A percentile compares a stretch with the other conserved stretches of the same genome.
Evolutionary conservation across 1,140 invertebrate species (phyloP).

Genomic region (Coelopa frigida): DNA sequence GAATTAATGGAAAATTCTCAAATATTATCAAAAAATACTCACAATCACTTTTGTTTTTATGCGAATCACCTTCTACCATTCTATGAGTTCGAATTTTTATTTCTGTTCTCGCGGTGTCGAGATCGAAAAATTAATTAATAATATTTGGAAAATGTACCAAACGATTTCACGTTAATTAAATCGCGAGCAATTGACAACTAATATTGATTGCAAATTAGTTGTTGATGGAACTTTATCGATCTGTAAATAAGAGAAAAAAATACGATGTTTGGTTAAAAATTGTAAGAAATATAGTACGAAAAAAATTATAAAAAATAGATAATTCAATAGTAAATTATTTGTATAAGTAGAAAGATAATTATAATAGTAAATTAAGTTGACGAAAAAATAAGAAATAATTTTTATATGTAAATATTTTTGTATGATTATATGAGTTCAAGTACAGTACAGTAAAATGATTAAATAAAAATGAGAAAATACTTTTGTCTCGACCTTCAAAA

Average conservation of each 20-base stretch:
- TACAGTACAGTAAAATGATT: too few relatives aligned
- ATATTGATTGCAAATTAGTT: background rate
- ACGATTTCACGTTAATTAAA: too few relatives aligned
- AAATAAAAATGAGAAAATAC: too few relatives aligned
- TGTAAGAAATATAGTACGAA: constrained; percentile 1
- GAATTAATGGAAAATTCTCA: too few relatives aligned
- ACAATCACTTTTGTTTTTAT: constrained; percentile 65
- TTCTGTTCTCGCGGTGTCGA: constrained; percentile 19
- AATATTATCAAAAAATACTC: too few relatives aligned
- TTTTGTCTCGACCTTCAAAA: too few relatives aligned
- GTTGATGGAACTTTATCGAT: constrained; percentile 8
- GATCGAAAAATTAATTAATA: constrained; percentile 9
- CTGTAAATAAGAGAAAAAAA: constrained; percentile 5
- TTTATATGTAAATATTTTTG: too few relatives aligned
- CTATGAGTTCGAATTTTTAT: constrained; percentile 54
- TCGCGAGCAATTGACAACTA: constrained; percentile 6
- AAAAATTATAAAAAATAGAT: constrained; percentile 1
- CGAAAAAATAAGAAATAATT: too few relatives aligned
- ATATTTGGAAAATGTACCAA: constrained; percentile 7
- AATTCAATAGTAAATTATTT: background rate
- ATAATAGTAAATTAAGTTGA: background rate
- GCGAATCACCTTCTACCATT: constrained; percentile 72
- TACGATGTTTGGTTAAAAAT: background rate
- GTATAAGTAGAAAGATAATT: background rate
- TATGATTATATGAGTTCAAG: too few relatives aligned